Base-by-base conservation (phyloP, 2,888 invertebrate species). In the Epinotia demarniana region DNA sequence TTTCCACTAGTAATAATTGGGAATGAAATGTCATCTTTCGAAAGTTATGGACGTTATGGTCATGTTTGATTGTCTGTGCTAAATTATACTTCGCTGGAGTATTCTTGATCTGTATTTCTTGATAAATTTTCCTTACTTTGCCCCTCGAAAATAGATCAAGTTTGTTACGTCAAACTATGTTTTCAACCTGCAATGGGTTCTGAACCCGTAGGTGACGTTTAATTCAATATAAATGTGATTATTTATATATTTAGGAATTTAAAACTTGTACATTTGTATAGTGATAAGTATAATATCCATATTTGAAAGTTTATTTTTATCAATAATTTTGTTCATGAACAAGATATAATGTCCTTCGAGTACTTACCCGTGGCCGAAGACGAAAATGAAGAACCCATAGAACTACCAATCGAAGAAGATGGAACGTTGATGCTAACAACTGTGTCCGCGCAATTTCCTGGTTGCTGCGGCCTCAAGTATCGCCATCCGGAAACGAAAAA, bases 371-470 rank as follows among this genome's bases (percentile, higher is more conserved):
- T 99, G 82, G 97, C 98, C 81, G 99, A 99, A 94, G 99, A 99
- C 87, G 99, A 99, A 95, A 98, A 98, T 85, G 98, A 98, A 89
- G 99, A 99, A 93, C 98, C 99, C 81, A 99, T 99, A 92, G 99
- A 99, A 95, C 95, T 99, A 86, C 99, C 99, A 76, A 96, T 97
- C 78, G 99, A 99, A 94, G 98, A 98, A 88, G 99, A 99, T 95
- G 97, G 98, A 82, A 98, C 98, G 68, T 94, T 99, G 84, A 95
- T 99, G 85, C 95, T 99, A 88, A 97, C 98, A 78, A 99, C 99
- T 62, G 95, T 99, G 80, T 96, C 98, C 82, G 99, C 98, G 79
- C 99, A 99, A 92, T 99, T 99, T 94, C 99, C 99, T 80, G 99
- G 99, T 79, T 96, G 96, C 80, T 98, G 98, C 90, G 99, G 99